Evolutionary conservation across 2,113 vertebrate genomes (phyloP), one percentile per base, ranked within the genome.

Genomic region (Pogona vitticeps): DNA sequence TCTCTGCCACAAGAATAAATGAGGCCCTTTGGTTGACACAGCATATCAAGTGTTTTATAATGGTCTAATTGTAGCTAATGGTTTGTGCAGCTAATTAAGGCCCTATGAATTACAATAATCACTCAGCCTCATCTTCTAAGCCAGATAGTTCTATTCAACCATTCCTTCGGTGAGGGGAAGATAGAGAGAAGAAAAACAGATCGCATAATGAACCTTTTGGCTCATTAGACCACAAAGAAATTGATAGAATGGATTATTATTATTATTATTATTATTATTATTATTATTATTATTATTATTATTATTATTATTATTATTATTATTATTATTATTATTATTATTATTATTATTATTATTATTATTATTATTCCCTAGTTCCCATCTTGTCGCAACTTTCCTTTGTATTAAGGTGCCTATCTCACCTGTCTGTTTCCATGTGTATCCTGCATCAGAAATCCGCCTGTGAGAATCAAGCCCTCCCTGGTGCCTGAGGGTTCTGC

Each of bases 81-180:
- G 98, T 98, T 99, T 99, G 98, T 99, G 98, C 98, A 98, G 98
- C 98, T 99, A 99, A 99, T 99, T 99, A 99, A 98, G 98, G 98
- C 97, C 97, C 97, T 99, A 98, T 99, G 98, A 99, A 99, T 99
- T 98, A 99, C 98, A 98, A 98, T 98, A 98, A 98, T 99, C 98
- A 98, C 97, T 98, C 98, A 99, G 97, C 96, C 96, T 98, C 97
- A 96, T 96, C 97, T 97, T 97, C 96, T 95, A 95, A 97, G 96
- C 95, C 95, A 97, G 96, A 97, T 96, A 96, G 94, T 97, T 96
- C 95, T 96, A 96, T 96, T 95, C 95, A 96, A 95, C 93, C 92
- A 0, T 96, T 92, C 93, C 94, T 95, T 95, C 93, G 94, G 95
- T 91, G 95, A 95, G 89, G 91, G 79, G 91, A 93, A 85, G 89